Conservation (phyloP, 2,797 vertebrate genomes). For the Falco columbarius region DNA sequence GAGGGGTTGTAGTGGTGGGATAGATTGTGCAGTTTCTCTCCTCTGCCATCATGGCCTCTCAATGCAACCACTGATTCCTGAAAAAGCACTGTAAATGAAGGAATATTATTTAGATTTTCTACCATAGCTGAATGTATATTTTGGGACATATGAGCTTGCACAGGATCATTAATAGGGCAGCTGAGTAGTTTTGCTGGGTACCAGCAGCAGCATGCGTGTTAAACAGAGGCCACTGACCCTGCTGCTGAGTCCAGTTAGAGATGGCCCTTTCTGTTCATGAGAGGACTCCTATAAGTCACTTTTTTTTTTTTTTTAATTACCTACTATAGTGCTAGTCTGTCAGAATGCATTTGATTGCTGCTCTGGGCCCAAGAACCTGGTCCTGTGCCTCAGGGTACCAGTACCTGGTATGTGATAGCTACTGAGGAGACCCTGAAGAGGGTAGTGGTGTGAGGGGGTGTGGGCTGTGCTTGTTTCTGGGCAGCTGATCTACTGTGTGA, state of each 20-base stretch:
- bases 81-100: neutral
- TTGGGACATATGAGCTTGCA: neutral
- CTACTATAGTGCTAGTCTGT: neutral
- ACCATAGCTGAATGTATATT: neutral
- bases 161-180: neutral
- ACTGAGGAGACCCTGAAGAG: neutral
- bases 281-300: neutral
- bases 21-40: neutral
- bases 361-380: neutral
- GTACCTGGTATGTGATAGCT: neutral
- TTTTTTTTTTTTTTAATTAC: neutral
- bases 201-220: neutral
- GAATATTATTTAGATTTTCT: neutral
- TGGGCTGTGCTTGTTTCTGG: neutral
- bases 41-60: neutral
- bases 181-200: neutral
- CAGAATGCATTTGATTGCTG: neutral
- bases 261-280: neutral
- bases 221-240: neutral
- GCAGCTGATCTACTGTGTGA: neutral
- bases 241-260: neutral
- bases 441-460: neutral
- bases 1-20: neutral
- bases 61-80: neutral
- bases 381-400: neutral